A percentile compares a stretch with the other conserved stretches of the same genome.
phyloP scores from a whole-genome alignment of 2,888 invertebrate species.

The Calameuta idolon region DNA sequence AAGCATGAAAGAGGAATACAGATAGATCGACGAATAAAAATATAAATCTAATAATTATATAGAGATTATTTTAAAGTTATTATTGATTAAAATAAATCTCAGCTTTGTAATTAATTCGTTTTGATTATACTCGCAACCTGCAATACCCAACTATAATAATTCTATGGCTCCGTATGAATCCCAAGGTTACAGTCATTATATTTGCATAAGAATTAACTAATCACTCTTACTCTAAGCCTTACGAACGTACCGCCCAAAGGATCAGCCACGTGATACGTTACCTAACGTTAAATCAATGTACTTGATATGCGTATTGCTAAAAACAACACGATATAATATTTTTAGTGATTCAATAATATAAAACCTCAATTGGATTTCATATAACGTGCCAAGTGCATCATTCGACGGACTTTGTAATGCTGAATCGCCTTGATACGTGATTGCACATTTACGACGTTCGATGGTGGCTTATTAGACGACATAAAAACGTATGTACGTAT shows the following conservation, averaged over 20 bases:
- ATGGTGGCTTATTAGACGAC: background rate
- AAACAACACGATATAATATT: background rate
- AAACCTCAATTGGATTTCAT: background rate
- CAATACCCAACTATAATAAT: background rate
- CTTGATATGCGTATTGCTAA: background rate
- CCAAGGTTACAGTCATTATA: background rate
- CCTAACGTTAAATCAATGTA: background rate
- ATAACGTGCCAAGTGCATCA: background rate
- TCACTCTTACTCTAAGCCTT: background rate
- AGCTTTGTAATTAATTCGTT: constrained; percentile 55
- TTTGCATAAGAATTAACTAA: background rate
- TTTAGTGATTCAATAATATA: background rate
- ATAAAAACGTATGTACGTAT: constrained; percentile 1
- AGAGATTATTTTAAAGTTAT: constrained; percentile 64
- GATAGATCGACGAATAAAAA: constrained; percentile 14
- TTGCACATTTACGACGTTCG: background rate
- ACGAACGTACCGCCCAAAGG: background rate
- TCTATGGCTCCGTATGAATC: background rate
- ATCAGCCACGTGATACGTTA: background rate
- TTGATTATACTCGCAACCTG: constrained; percentile 1
- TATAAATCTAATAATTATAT: constrained; percentile 54
- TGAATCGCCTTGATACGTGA: background rate
- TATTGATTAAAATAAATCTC: constrained; percentile 64
- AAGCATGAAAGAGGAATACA: constrained; percentile 28
- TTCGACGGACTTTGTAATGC: background rate